Evolutionary conservation across 2,113 vertebrate genomes (phyloP), one percentile per base, ranked within the genome.

Genomic region (Cryptotis parvus): DNA sequence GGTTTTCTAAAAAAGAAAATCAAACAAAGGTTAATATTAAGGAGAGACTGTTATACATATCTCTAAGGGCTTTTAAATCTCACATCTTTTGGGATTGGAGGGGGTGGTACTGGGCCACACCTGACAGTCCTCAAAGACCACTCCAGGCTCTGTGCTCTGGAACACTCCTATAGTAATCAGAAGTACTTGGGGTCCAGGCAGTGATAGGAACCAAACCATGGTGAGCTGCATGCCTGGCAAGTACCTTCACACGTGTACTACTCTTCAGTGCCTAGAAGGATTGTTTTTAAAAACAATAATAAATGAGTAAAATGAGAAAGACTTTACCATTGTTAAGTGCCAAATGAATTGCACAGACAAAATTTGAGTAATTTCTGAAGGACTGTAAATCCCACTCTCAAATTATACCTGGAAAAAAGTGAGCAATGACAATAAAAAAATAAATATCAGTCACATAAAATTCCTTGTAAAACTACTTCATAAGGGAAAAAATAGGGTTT

Each of bases 401-500:
- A 85, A 37, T 24, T 75, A 61, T 12, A 12, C 9, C 15, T 72
- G 3, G 2, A 73, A 84, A 84, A 77, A n/a, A 43, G 31, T 70
- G 55, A 72, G 24, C 4, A 72, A 58, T 66, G 76, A 85, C 45
- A 52, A 77, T 18, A 68, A 66, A 66, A 87, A 85, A 66, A 63
- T 29, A 26, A 77, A 80, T 15, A 73, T 43, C 26, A 33, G 58
- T 20, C 24, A 29, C 75, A 73, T 55, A 26, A 77, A 79, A 80
- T 52, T 15, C 2, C 16, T 66, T 61, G 86, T 87, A 29, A 65
- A 79, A 66, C 33, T 91, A 49, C 37, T 87, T 43, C 27, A 87
- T 80, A 31, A 58, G 35, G 18, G 78, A 77, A 77, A 77, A 65
- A 94, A 83, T 73, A 31, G 39, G 2, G 18, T 16, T 90, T 92